Base-by-base conservation (phyloP, 1,140 invertebrate species). In the Danaus melanippus region DNA sequence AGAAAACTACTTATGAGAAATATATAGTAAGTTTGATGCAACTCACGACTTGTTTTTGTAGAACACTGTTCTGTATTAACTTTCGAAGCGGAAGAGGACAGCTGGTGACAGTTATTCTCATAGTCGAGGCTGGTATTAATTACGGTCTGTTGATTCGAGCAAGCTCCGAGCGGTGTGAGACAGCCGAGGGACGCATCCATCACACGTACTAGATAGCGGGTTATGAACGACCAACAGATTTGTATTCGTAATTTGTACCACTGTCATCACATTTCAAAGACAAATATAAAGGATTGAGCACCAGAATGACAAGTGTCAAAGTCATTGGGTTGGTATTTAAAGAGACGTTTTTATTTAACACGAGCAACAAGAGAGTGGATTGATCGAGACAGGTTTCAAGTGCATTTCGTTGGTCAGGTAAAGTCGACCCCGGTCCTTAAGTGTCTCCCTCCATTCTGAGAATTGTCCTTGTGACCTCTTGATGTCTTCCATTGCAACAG, bases 191-290 rank as follows among this genome's bases (percentile, higher is more conserved):
- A 64, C 65, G 68, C 82, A 85, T 85, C 82, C 79, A 85, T 85
- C 82, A 85, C 71, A 15, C 59, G 69, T 56, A 66, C 69, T 56
- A 80, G 81, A 84, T 84, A 84, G 67, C 73, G 71, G 74, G 70
- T 79, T 84, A 84, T 82, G 80, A 79, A 83, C 72, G 78, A 78
- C 80, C 62, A 73, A 79, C 75, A 80, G 81, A 83, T 86, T 82
- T 86, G 83, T 86, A 80, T 58, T 72, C 77, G 76, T 86, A 83
- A 86, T 86, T 86, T 86, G 83, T 86, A 86, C 75, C 73, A 79
- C 79, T 86, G 83, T 86, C 83, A 84, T 86, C 83, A 84, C 81
- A 83, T 84, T 83, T 84, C 81, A 86, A 86, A 86, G 83, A 86
- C 83, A 86, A 86, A 86, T 82, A 84, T 84, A 84, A 86, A 84